Evolutionary conservation across 2,113 vertebrate species (phyloP).

Genomic region (Fulica atra): DNA sequence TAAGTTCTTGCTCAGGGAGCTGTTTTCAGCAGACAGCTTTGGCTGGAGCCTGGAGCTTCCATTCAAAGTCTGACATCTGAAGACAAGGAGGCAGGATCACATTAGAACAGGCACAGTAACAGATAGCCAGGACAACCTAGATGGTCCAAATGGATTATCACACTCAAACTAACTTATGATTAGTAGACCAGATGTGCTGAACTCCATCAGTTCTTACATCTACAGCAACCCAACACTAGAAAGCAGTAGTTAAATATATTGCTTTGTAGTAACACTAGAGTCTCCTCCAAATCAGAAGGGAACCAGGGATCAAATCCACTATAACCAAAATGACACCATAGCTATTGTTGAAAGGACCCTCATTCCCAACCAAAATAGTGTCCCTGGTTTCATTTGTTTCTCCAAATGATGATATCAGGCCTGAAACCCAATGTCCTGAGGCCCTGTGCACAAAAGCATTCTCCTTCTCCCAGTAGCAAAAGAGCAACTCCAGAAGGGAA

Average conservation of each 20-base stretch:
- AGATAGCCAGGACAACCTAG: not conserved
- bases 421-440: not conserved
- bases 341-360: not conserved
- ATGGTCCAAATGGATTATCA: not conserved
- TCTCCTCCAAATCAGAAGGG: not conserved
- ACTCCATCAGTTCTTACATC: not conserved
- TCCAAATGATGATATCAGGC: not conserved
- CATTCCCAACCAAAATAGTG: not conserved
- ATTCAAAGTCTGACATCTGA: not conserved
- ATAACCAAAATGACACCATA: not conserved
- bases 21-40: not conserved
- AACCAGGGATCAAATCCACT: not conserved
- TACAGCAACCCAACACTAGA: not conserved
- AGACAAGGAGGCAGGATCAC: not conserved
- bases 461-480: not conserved
- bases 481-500: not conserved
- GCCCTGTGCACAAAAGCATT: not conserved
- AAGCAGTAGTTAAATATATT: not conserved
- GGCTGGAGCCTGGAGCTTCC: not conserved
- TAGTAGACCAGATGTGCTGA: not conserved
- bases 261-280: not conserved
- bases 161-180: not conserved
- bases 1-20: not conserved
- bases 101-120: not conserved
- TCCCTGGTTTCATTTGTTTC: not conserved